Conservation (phyloP, 2,113 vertebrate genomes). For the Mesoclemmys tuberculata region DNA sequence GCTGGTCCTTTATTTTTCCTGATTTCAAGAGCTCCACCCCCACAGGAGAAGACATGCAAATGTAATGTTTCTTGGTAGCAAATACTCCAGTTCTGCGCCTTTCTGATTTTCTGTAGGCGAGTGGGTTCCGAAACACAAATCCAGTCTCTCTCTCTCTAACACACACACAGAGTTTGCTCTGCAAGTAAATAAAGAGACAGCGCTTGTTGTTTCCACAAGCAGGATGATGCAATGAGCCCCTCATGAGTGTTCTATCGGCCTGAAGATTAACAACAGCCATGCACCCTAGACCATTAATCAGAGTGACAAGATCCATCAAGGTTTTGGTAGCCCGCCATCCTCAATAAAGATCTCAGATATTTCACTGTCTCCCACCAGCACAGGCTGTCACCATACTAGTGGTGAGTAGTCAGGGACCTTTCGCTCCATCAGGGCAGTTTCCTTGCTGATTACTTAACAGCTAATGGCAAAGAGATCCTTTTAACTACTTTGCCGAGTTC, state of each 20-base stretch:
- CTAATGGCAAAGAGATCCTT: not conserved
- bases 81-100: accelerated
- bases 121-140: not conserved
- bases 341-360: not conserved
- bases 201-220: not conserved
- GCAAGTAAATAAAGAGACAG: not conserved
- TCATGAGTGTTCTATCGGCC: not conserved
- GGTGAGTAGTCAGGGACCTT: not conserved
- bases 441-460: not conserved
- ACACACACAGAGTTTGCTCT: not conserved
- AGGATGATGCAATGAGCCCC: not conserved
- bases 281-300: not conserved
- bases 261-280: not conserved
- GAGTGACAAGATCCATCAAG: not conserved
- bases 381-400: not conserved
- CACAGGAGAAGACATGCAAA: not conserved
- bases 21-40: not conserved
- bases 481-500: not conserved
- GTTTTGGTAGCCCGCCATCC: not conserved
- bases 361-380: not conserved
- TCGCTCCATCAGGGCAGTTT: not conserved
- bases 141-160: not conserved
- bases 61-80: accelerated
- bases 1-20: not conserved
- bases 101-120: accelerated